Base-by-base conservation (phyloP, 2,113 vertebrate genomes). In the Clarias gariepinus region DNA sequence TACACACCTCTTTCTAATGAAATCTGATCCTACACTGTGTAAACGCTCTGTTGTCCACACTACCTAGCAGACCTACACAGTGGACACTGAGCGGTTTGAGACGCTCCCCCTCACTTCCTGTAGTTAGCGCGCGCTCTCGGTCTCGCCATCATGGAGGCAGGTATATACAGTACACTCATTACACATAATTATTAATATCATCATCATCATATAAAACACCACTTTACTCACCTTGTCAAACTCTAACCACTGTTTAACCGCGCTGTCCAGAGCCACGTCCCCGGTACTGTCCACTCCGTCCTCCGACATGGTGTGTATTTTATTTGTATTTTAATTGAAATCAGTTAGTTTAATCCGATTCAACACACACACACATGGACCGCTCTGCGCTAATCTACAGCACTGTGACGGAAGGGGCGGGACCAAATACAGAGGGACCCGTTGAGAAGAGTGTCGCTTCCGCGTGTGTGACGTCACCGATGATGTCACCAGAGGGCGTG, bases 211-310 rank as follows among this genome's bases (percentile, higher is more conserved):
- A 30, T 79, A n/a, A 28, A 53, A 57, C 9, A 28, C 7, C 25
- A 52, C 5, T 19, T n/a, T 36, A 0, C 92, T 94, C 86, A 98
- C 97, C 96, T 96, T 91, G 87, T 98, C 97, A 91, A 95, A 96
- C 41, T 87, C 92, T 63, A 98, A 89, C 98, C 98, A 99, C 89
- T 90, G 93, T 0, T 87, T 88, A 3, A 96, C 91, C n/a, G 94
- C 95, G 10, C 86, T 85, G 61, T 95, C 92, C 85, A 97, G 89
- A 47, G 76, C 58, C 0, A 53, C 30, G 85, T 94, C 92, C 0
- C 92, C 94, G 7, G 92, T 92, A 21, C 68, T 63, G 1, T 87
- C 86, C 76, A 77, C n/a, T 19, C 68, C 83, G 15, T 63, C 91
- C 0, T 89, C 90, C 12, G 16, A 25, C 94, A 94, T 95, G 47